A percentile compares a stretch with the other conserved stretches of the same genome.
Evolutionary conservation across 1,140 invertebrate genomes (phyloP).

Genomic region (Hypothenemus hampei): DNA sequence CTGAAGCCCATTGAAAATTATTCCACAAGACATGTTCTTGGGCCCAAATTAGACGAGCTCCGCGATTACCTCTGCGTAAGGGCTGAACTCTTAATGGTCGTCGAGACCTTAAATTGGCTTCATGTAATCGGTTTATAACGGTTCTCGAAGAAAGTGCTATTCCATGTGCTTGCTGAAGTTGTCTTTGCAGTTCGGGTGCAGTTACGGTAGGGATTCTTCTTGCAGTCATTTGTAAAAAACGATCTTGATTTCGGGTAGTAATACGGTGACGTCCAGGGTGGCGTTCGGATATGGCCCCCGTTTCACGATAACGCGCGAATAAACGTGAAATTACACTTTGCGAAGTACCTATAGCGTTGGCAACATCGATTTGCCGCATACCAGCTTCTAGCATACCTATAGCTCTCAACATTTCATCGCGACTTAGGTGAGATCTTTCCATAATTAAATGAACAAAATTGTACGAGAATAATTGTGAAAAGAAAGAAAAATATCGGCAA

Average conservation of each 20-base stretch:
- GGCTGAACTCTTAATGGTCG: too few species aligned
- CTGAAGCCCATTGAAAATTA: too few species aligned
- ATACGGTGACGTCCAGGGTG: neutral
- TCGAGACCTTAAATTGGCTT: too few species aligned
- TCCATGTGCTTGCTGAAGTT: too few species aligned
- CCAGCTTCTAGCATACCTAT: neutral
- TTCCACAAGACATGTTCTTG: too few species aligned
- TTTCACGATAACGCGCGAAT: neutral
- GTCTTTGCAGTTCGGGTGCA: neutral
- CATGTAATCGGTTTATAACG: too few species aligned
- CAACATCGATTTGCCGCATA: neutral
- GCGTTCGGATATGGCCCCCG: neutral
- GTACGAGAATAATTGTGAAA: too few species aligned
- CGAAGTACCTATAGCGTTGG: neutral
- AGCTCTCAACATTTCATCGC: neutral
- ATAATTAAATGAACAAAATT: too few species aligned
- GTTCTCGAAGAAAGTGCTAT: too few species aligned
- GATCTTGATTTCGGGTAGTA: neutral
- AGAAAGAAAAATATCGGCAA: too few species aligned
- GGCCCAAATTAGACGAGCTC: too few species aligned
- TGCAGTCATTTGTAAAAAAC: neutral
- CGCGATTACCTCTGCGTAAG: too few species aligned
- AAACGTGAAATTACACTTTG: neutral
- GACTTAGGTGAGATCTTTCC: neutral
- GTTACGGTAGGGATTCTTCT: neutral